Evolutionary conservation across 2,797 vertebrate genomes (phyloP).

Genomic region (Sebastes goodei): DNA sequence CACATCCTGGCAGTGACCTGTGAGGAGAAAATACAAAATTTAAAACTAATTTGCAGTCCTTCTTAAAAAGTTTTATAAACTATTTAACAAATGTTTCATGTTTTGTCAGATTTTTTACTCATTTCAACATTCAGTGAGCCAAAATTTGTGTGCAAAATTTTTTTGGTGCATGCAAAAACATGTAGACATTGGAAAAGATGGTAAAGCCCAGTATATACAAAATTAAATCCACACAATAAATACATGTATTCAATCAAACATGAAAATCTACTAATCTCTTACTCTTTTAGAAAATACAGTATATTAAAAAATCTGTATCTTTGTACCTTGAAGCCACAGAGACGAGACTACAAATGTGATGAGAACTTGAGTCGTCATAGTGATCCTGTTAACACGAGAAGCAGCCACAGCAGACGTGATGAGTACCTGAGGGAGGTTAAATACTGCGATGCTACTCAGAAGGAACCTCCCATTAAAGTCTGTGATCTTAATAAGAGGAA

Average conservation of each 20-base stretch:
- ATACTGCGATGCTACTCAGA: neutral
- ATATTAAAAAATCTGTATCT: too few relatives aligned
- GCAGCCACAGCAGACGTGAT: neutral
- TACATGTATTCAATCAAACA: neutral
- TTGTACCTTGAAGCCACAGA: conserved; percentile 33
- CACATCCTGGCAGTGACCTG: conserved; percentile 35
- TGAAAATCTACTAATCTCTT: neutral
- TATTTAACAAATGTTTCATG: too few relatives aligned
- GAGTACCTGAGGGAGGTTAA: too few relatives aligned
- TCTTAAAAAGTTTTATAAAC: neutral
- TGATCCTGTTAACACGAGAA: neutral
- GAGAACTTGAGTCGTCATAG: neutral
- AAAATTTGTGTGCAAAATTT: too few relatives aligned
- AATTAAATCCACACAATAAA: neutral
- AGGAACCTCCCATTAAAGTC: too few relatives aligned
- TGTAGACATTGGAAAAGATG: too few relatives aligned
- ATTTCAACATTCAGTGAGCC: too few relatives aligned
- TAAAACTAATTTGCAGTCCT: neutral
- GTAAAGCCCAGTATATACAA: too few relatives aligned
- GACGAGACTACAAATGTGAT: neutral
- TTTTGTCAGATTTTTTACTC: neutral
- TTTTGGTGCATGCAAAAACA: too few relatives aligned
- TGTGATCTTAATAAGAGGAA: too few relatives aligned
- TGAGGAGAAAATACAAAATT: neutral
- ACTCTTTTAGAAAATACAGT: too few relatives aligned